Conservation (phyloP, 2,113 vertebrate species). For the Neopipo cinnamomea region DNA sequence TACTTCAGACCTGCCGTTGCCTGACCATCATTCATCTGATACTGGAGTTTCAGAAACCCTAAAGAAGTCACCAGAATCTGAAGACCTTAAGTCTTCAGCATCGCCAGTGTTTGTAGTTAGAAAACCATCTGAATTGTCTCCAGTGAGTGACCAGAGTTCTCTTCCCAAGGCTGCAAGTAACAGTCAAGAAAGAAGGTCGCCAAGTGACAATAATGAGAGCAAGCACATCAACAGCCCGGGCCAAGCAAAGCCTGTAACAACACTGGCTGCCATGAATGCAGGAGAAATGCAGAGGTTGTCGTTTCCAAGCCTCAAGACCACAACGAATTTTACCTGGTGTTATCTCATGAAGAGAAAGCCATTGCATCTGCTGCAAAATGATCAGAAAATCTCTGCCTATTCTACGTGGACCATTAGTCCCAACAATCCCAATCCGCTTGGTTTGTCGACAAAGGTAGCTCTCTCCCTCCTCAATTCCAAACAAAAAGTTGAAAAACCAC, state of each 20-base stretch:
- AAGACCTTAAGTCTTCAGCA: conserved; percentile 64
- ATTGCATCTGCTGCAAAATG: conserved; percentile 83
- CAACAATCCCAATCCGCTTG: conserved; percentile 88
- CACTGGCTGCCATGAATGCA: conserved; percentile 72
- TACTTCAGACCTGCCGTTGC: conserved; percentile 14
- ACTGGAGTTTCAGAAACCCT: conserved; percentile 64
- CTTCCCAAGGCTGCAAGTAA: conserved; percentile 72
- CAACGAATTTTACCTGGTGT: conserved; percentile 95
- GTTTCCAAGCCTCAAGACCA: conserved; percentile 93
- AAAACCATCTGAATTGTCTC: conserved; percentile 60
- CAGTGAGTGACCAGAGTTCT: conserved; percentile 50
- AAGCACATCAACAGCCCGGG: conserved; percentile 67
- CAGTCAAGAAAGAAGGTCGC: conserved; percentile 78
- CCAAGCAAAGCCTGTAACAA: conserved; percentile 73
- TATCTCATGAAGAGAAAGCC: conserved; percentile 89
- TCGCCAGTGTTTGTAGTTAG: background rate
- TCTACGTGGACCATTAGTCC: conserved; percentile 83
- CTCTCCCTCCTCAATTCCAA: conserved; percentile 95
- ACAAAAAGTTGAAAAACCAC: conserved; percentile 87
- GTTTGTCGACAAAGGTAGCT: conserved; percentile 91
- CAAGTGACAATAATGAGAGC: conserved; percentile 64
- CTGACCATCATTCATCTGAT: conserved; percentile 56
- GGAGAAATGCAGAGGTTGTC: conserved; percentile 82
- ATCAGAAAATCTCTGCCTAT: conserved; percentile 91
- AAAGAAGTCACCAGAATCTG: conserved; percentile 71